Percentiles rank a stretch among this genome's conserved stretches.
Evolutionary conservation across 2,888 invertebrate genomes (phyloP).

Genomic region (Steinernema hermaphroditum): DNA sequence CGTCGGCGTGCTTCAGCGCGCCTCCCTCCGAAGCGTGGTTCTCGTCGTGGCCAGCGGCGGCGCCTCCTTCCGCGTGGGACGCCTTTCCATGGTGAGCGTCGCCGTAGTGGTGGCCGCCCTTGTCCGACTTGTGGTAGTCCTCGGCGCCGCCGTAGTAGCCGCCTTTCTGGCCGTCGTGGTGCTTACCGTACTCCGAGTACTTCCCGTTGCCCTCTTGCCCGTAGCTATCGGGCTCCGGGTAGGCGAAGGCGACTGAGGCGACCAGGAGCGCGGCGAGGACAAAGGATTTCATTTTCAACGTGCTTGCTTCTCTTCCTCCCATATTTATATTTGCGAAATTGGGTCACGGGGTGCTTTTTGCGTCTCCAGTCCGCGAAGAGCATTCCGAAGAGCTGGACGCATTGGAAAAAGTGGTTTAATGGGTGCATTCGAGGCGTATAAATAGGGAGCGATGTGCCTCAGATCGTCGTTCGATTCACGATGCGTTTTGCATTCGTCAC

Average conservation of each 20-base stretch:
- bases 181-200: slow-evolving; percentile 48
- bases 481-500: background rate
- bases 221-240: background rate
- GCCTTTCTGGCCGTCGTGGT: slow-evolving; percentile 46
- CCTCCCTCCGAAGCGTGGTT: slow-evolving; percentile 46
- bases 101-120: slow-evolving; percentile 42
- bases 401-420: slow-evolving; percentile 2
- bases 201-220: slow-evolving; percentile 40
- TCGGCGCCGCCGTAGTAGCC: slow-evolving; percentile 46
- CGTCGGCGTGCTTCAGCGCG: slow-evolving; percentile 49
- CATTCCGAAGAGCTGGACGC: slow-evolving; percentile 13
- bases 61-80: slow-evolving; percentile 40
- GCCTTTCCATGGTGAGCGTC: background rate
- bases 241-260: background rate
- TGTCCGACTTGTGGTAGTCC: slow-evolving; percentile 43
- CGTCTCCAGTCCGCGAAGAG: background rate
- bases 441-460: no score
- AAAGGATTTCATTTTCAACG: no score
- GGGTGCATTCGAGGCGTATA: no score
- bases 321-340: slow-evolving; percentile 1
- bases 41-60: slow-evolving; percentile 45
- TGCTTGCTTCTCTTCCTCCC: no score
- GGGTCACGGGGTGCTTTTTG: slow-evolving; percentile 13
- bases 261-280: background rate
- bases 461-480: no score